Evolutionary conservation across 1,140 invertebrate genomes (phyloP).

Genomic region (Epicauta chinensis): DNA sequence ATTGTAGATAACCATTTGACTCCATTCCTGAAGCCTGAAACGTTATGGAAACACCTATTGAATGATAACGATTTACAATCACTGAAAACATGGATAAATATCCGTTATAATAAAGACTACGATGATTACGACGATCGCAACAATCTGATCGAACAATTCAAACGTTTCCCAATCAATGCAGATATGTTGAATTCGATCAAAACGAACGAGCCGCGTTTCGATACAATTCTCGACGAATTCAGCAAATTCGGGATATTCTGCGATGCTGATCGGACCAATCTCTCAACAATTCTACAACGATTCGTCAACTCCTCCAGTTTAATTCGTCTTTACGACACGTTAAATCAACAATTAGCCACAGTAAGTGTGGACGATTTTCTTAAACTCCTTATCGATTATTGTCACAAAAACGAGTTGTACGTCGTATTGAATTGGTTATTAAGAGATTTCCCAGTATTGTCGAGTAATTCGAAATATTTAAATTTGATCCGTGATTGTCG

Average conservation of each 20-base stretch:
- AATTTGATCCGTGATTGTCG: constrained; percentile 38
- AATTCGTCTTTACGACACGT: constrained; percentile 48
- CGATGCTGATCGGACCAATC: constrained; percentile 45
- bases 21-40: constrained; percentile 44
- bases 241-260: constrained; percentile 50
- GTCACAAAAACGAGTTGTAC: constrained; percentile 48
- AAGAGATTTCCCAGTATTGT: constrained; percentile 38
- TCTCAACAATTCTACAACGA: constrained; percentile 49
- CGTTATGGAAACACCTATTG: constrained; percentile 49
- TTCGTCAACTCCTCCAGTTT: constrained; percentile 48
- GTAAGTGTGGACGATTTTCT: constrained; percentile 49
- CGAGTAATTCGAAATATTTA: constrained; percentile 28
- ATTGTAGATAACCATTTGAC: constrained; percentile 48
- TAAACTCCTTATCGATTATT: constrained; percentile 48
- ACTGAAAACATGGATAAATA: constrained; percentile 49
- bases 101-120: constrained; percentile 43
- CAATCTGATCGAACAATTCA: constrained; percentile 47
- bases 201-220: not conserved
- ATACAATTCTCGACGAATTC: constrained; percentile 42
- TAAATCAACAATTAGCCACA: constrained; percentile 48
- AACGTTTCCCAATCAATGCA: constrained; percentile 48
- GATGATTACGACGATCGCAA: constrained; percentile 42
- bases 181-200: constrained; percentile 49
- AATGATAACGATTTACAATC: constrained; percentile 46
- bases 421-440: constrained; percentile 46